Percentiles rank a stretch among this genome's conserved stretches.
Evolutionary conservation across 2,888 invertebrate species (phyloP).

Genomic region (Athalia circularis): DNA sequence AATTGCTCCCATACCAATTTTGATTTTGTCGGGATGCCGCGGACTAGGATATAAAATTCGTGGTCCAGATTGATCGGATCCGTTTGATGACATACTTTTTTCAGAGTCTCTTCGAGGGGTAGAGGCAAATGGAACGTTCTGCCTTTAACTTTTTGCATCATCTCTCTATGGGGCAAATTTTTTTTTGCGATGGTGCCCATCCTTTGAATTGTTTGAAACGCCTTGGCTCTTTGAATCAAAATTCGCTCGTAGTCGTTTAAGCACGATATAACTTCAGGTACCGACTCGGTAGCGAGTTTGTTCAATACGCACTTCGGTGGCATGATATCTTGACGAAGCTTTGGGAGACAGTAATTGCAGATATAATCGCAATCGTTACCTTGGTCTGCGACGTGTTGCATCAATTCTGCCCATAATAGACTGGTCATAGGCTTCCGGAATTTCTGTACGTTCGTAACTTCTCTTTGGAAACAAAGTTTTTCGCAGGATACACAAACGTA

Average conservation of each 20-base stretch:
- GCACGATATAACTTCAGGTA: slow-evolving; percentile 51
- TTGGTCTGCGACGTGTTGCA: no score
- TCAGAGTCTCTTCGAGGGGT: slow-evolving; percentile 62
- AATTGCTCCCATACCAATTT: slow-evolving; percentile 52
- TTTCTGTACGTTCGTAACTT: slow-evolving; percentile 49
- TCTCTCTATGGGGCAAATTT: slow-evolving; percentile 55
- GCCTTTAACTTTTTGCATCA: slow-evolving; percentile 44
- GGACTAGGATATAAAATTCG: slow-evolving; percentile 63
- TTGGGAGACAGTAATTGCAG: slow-evolving; percentile 47
- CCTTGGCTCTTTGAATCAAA: slow-evolving; percentile 64
- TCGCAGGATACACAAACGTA: slow-evolving; percentile 53
- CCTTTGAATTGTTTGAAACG: slow-evolving; percentile 63
- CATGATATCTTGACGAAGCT: no score
- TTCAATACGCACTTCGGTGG: no score
- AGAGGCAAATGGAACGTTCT: slow-evolving; percentile 58
- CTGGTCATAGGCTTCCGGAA: slow-evolving; percentile 55
- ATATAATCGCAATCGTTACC: neutral
- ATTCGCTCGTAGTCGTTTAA: slow-evolving; percentile 59
- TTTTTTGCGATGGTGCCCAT: slow-evolving; percentile 64
- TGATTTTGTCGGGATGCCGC: slow-evolving; percentile 60
- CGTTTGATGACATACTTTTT: slow-evolving; percentile 60
- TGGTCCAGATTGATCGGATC: slow-evolving; percentile 60
- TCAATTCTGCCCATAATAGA: slow-evolving; percentile 51
- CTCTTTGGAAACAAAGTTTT: slow-evolving; percentile 52
- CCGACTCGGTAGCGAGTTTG: no score